Base-by-base conservation (phyloP, 2,797 vertebrate species). In the Margarornis squamiger region DNA sequence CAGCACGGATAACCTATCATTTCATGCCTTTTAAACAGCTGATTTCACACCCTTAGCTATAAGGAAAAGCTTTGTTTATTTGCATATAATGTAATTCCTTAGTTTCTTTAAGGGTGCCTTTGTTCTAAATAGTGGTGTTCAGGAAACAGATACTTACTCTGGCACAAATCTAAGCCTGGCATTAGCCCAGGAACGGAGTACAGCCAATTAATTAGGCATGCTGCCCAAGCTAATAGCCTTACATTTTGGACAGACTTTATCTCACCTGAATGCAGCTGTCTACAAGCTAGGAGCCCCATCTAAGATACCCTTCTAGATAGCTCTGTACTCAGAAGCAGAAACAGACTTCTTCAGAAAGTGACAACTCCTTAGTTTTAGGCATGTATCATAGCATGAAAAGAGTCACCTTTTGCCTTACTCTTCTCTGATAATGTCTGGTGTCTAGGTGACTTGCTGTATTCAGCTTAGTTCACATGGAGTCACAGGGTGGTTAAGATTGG, bases 121-220 rank as follows among this genome's bases (percentile, higher is more conserved):
- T 1, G 0, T 4, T 84, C 34, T 85, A 32, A 41, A 20, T 27
- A 94, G 41, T 1, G 3, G 12, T 43, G 21, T 62, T 91, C 22
- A 54, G 51, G 86, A 70, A 87, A 88, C 51, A 63, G 63, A n/a
- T 73, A 83, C 43, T 85, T 86, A 48, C 82, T 85, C 63, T 92
- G 75, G 54, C 67, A 55, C 59, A 76, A 70, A 73, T 49, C 32
- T 76, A 73, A 71, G 23, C 34, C 71, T 96, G 74, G 43, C 63
- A 71, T 76, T 87, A 36, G 48, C 48, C 92, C 71, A 87, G 75
- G 48, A 83, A 85, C 71, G 65, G 52, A 88, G 19, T 71, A 39
- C 39, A 82, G 85, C 59, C 39, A 92, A 67, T 93, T 92, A 91
- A 93, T 89, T 88, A 92, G 87, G 75, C 75, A 70, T 38, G 63